A percentile compares a stretch with the other conserved stretches of the same genome.
Conservation (phyloP, 2,113 vertebrate genomes). For the Ariopsis seemanni region DNA sequence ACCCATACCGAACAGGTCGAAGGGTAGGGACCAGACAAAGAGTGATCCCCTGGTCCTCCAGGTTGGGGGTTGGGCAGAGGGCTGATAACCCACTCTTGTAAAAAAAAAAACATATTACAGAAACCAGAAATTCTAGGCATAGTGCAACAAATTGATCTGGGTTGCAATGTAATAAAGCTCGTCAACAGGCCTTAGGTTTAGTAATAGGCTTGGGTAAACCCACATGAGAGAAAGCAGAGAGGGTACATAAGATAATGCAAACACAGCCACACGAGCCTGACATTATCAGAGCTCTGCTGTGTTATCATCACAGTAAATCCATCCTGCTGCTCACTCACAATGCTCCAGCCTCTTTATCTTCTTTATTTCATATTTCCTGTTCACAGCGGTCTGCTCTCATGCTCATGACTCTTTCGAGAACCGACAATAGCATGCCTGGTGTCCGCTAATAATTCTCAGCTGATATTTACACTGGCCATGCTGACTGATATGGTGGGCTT, state of each 20-base stretch:
- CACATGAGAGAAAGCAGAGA: not conserved
- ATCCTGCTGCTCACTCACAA: conserved; percentile 18
- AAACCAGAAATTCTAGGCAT: not conserved
- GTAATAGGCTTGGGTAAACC: not conserved
- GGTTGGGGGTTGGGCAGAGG: too few relatives aligned
- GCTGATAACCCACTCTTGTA: too few relatives aligned
- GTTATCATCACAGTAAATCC: conserved; percentile 20
- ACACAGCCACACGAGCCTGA: not conserved
- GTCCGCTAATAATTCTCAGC: not conserved
- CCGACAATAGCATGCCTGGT: not conserved
- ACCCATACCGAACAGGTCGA: too few relatives aligned
- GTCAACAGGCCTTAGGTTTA: not conserved
- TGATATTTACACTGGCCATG: conserved; percentile 22
- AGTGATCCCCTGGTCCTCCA: too few relatives aligned
- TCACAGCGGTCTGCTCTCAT: not conserved
- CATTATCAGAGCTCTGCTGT: conserved; percentile 9
- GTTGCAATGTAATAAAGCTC: not conserved
- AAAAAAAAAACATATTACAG: too few relatives aligned
- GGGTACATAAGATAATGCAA: conserved; percentile 25
- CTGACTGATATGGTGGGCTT: conserved; percentile 3
- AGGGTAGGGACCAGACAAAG: too few relatives aligned
- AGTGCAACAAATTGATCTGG: not conserved
- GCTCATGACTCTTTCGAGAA: not conserved
- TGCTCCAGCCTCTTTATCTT: conserved; percentile 33
- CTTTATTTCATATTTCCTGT: conserved; percentile 37